Base-by-base conservation (phyloP, 2,113 vertebrate species). In the Tonatia bakeri region DNA sequence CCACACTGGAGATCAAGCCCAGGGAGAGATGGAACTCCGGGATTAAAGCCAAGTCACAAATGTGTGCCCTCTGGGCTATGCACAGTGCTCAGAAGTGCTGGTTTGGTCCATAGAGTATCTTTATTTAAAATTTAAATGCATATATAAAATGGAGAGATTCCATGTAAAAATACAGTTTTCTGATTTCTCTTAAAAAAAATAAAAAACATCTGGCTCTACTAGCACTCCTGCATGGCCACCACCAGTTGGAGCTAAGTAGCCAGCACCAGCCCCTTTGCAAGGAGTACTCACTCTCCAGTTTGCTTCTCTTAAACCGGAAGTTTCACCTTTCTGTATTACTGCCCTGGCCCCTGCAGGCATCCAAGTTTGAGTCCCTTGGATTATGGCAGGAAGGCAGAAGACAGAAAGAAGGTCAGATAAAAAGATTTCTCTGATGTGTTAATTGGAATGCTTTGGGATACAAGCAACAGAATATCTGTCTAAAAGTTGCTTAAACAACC, bases 81-180 rank as follows among this genome's bases (percentile, higher is more conserved):
- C 26, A 22, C 24, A 70, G 3, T 61, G 1, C 31, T 79, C 38
- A 36, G 43, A 79, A 52, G 24, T 12, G n/a, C 20, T 91, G 24
- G 3, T 76, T 84, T 81, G 17, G 65, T 45, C 16, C 20, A 28
- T 5, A 26, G 2, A 15, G 1, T 82, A 45, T 47, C 36, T 87
- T 89, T 70, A 31, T 59, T 97, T 80, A 90, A 76, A 65, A 80
- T 82, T 72, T 81, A 94, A 91, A 77, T 61, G 16, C 12, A 26
- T 20, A 47, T 80, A 50, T 95, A 64, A 90, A 84, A 72, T 85
- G 36, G 20, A 81, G 33, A 94, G 13, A 84, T 38, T 79, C 28
- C 19, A 85, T 89, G 38, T 65, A 52, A 95, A 87, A 92, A 59
- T 72, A 26, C 15, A 80, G 15, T 54, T 96, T 87, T 77, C 24